Evolutionary conservation across 2,888 invertebrate genomes (phyloP).

Genomic region (Germaria angustata): DNA sequence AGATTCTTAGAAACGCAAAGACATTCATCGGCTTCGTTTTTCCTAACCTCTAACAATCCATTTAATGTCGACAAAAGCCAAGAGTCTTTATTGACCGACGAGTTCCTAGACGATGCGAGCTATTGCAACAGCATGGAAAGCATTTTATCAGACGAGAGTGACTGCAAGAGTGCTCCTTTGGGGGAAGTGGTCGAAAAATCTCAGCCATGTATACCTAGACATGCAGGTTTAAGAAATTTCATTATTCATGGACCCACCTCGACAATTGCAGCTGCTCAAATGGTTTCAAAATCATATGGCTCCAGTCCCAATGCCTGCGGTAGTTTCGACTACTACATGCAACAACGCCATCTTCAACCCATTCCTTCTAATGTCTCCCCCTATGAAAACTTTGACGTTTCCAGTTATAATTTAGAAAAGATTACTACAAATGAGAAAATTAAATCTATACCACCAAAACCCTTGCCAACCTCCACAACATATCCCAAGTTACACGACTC

Average conservation of each 20-base stretch:
- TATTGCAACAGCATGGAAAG: conserved; percentile 90
- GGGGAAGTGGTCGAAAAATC: conserved; percentile 84
- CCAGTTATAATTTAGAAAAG: conserved; percentile 75
- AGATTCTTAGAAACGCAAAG: conserved; percentile 83
- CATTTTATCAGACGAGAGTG: conserved; percentile 89
- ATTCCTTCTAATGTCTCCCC: conserved; percentile 67
- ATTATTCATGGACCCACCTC: conserved; percentile 73
- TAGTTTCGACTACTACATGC: conserved; percentile 82
- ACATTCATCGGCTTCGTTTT: conserved; percentile 90
- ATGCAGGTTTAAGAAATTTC: conserved; percentile 76
- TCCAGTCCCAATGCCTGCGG: conserved; percentile 84
- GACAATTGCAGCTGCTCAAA: conserved; percentile 80
- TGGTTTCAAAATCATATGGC: conserved; percentile 83
- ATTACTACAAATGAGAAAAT: conserved; percentile 66
- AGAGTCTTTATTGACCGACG: conserved; percentile 89
- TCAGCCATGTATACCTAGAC: conserved; percentile 70
- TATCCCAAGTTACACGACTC: conserved; percentile 74
- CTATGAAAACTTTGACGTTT: conserved; percentile 80
- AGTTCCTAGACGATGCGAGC: conserved; percentile 82
- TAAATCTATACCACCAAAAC: conserved; percentile 68
- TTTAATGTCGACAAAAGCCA: conserved; percentile 84
- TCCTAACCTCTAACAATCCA: conserved; percentile 83
- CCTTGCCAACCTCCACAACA: conserved; percentile 76
- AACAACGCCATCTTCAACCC: conserved; percentile 70
- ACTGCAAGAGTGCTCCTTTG: conserved; percentile 88